Evolutionary conservation across 2,113 vertebrate species (phyloP).

Genomic region (Cephalopterus ornatus): DNA sequence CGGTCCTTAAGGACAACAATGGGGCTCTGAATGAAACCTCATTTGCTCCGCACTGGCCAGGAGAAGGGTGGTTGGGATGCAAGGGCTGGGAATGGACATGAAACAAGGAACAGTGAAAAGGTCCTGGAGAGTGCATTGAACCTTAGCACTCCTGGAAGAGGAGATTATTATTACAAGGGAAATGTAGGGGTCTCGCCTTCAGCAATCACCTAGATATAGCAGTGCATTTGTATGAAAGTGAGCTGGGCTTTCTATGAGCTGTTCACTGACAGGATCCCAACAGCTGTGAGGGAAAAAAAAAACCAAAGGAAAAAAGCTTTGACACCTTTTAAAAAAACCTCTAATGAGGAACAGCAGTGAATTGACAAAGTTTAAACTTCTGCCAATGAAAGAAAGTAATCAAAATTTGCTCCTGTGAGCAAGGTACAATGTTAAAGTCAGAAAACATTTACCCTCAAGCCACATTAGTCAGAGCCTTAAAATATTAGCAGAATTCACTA

Average conservation of each 20-base stretch:
- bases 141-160: not conserved
- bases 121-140: rapidly evolving
- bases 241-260: not conserved
- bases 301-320: not conserved
- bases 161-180: not conserved
- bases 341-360: not conserved
- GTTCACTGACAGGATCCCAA: not conserved
- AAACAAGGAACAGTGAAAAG: not conserved
- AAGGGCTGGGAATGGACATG: not conserved
- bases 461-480: not conserved
- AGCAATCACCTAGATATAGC: not conserved
- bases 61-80: not conserved
- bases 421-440: not conserved
- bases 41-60: not conserved
- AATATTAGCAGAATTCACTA: conserved; percentile 6
- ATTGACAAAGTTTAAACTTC: not conserved
- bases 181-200: not conserved
- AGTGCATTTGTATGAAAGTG: not conserved
- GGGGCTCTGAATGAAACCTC: not conserved
- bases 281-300: not conserved
- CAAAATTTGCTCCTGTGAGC: not conserved
- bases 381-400: not conserved
- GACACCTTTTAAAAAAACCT: not conserved
- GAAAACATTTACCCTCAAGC: not conserved
- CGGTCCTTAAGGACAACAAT: not conserved